Percentiles rank a stretch among this genome's conserved stretches.
These are phyloP conservation scores for Lagopus muta DNA, from an alignment of 2,113 vertebrate species.

Conservation along the genomic window DNA sequence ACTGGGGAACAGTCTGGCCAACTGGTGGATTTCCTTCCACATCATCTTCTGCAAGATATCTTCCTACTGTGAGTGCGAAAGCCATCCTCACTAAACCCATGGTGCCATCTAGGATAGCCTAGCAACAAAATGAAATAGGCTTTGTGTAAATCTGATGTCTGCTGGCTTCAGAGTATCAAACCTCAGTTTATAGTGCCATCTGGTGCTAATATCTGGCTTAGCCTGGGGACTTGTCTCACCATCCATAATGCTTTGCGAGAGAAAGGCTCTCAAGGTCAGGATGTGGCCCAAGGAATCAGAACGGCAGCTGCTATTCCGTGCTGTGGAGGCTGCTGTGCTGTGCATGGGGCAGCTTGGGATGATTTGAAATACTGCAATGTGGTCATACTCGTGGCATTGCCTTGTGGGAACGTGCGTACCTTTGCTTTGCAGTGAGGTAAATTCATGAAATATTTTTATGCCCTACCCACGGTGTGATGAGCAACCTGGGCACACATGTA, in stretches of 20 bases:
- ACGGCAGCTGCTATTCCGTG: neutral
- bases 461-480: neutral
- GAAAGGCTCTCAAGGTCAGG: rapidly evolving
- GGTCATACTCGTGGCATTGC: neutral
- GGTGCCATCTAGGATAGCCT: rapidly evolving
- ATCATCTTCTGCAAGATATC: neutral
- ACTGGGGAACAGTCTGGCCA: neutral
- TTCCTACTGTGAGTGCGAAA: neutral
- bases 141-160: too few relatives aligned
- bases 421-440: neutral
- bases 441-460: neutral
- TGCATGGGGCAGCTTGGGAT: neutral
- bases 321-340: neutral
- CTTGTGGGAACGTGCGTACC: neutral
- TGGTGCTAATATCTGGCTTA: neutral
- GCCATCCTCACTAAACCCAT: rapidly evolving
- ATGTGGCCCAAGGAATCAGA: neutral
- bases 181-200: slow-evolving; percentile 19
- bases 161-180: neutral
- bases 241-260: rapidly evolving
- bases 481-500: neutral
- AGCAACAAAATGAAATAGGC: neutral
- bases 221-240: neutral
- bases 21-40: neutral
- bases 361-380: neutral